phyloP scores from a whole-genome alignment of 2,797 vertebrate species.

The Lepidocolaptes lacrymiger region DNA sequence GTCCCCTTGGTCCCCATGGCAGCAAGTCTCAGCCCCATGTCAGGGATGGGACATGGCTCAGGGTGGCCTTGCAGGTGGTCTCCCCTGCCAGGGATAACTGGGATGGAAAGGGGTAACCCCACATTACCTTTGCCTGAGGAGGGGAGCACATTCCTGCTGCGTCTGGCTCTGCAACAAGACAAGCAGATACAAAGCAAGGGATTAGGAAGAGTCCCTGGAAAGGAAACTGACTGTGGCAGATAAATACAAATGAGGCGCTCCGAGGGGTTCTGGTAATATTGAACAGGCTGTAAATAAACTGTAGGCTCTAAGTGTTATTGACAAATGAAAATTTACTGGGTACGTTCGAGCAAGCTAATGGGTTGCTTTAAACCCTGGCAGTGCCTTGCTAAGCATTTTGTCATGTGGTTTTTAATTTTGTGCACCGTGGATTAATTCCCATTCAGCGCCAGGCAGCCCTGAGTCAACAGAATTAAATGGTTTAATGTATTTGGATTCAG shows the following conservation, averaged over 20 bases:
- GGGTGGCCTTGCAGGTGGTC: not conserved
- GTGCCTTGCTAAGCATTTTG: slow-evolving; percentile 55
- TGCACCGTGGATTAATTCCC: slow-evolving; percentile 61
- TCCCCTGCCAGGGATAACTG: not conserved
- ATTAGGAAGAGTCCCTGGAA: slow-evolving; percentile 15
- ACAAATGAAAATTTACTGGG: slow-evolving; percentile 72
- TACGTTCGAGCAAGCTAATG: slow-evolving; percentile 70
- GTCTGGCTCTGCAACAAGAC: not conserved
- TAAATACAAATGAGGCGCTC: slow-evolving; percentile 49
- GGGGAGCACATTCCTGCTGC: not conserved
- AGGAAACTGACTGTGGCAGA: not conserved
- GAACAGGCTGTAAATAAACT: slow-evolving; percentile 69
- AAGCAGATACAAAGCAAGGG: not conserved
- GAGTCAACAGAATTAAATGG: slow-evolving; percentile 69
- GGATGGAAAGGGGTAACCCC: not conserved
- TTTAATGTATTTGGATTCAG: slow-evolving; percentile 62
- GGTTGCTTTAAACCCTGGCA: slow-evolving; percentile 63
- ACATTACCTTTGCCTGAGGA: not conserved
- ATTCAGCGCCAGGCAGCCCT: slow-evolving; percentile 63
- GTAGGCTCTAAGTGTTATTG: slow-evolving; percentile 75
- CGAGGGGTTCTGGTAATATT: slow-evolving; percentile 6
- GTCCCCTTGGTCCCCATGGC: not conserved
- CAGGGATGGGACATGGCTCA: not conserved
- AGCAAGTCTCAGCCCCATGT: not conserved
- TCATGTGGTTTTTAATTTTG: slow-evolving; percentile 63